A percentile compares a stretch with the other conserved stretches of the same genome.
Conservation (phyloP, 2,797 vertebrate genomes). For the Pseudocheirus occidentalis region DNA sequence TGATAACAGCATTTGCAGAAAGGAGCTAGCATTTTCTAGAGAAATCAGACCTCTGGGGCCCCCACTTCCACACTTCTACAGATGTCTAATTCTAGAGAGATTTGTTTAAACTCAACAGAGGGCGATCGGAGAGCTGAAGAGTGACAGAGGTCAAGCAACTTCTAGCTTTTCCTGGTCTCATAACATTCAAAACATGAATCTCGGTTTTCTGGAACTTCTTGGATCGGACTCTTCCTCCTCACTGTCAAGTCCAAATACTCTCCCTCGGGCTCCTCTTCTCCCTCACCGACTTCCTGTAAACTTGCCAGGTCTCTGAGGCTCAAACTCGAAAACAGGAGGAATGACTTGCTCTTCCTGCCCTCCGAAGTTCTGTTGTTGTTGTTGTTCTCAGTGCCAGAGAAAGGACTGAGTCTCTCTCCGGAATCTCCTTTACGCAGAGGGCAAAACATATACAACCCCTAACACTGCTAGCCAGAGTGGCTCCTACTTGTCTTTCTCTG, state of each 20-base stretch:
- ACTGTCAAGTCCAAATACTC: not conserved
- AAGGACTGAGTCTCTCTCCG: not conserved
- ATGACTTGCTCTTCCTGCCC: not conserved
- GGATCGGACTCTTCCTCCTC: not conserved
- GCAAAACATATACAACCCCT: not conserved
- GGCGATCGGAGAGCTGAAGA: not conserved
- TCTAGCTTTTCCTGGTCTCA: not conserved
- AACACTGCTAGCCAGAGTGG: accelerated
- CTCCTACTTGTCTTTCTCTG: not conserved
- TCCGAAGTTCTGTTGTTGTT: not conserved
- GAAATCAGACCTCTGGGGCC: not conserved
- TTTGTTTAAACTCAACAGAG: not conserved
- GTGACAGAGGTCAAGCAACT: not conserved
- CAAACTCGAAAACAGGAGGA: not conserved
- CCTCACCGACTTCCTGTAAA: not conserved
- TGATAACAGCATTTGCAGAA: not conserved
- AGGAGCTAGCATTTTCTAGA: not conserved
- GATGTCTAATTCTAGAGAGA: not conserved
- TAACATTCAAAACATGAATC: not conserved
- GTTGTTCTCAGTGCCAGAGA: not conserved
- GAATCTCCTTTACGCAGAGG: not conserved
- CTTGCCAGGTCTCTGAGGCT: not conserved
- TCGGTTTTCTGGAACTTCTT: not conserved
- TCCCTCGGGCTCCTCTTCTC: not conserved
- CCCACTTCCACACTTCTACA: not conserved